These are phyloP conservation scores for Sinohyriopsis cumingii DNA, from an alignment of 2,888 invertebrate species.

Conservation along the genomic window DNA sequence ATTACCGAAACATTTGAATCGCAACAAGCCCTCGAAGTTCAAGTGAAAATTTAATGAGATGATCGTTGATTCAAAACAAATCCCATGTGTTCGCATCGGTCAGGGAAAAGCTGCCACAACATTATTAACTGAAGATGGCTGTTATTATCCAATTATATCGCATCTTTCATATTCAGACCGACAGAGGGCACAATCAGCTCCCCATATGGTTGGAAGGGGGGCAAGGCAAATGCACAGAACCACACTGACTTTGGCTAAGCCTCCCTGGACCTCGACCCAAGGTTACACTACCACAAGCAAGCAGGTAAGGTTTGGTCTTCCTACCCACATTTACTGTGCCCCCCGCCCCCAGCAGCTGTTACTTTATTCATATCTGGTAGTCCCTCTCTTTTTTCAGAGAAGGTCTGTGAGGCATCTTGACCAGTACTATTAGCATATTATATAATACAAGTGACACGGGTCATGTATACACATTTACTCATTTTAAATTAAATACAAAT, in stretches of 20 bases:
- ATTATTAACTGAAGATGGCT: conserved; percentile 56
- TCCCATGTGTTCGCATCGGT: conserved; percentile 22
- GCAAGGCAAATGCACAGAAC: conserved; percentile 61
- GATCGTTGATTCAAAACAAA: conserved; percentile 3
- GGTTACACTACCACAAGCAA: conserved; percentile 56
- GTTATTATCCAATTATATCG: conserved; percentile 55
- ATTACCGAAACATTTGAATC: too few species aligned
- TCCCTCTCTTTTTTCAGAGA: too few species aligned
- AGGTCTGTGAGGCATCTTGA: too few species aligned
- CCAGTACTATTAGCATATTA: too few species aligned
- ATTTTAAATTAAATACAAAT: too few species aligned
- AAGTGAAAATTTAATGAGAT: too few species aligned
- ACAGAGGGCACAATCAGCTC: conserved; percentile 41
- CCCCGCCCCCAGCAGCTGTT: too few species aligned
- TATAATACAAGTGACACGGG: too few species aligned
- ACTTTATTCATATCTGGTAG: too few species aligned
- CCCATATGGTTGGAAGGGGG: conserved; percentile 46
- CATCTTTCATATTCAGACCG: conserved; percentile 50
- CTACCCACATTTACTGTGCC: neutral
- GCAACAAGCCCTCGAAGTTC: too few species aligned
- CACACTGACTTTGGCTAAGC: conserved; percentile 54
- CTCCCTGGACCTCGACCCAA: conserved; percentile 50
- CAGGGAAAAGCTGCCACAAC: conserved; percentile 58
- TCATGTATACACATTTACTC: too few species aligned
- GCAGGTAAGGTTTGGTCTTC: conserved; percentile 45